Base-by-base conservation (phyloP, 64 coral and sea anemone species). In the Stichodactyla mertensii region DNA sequence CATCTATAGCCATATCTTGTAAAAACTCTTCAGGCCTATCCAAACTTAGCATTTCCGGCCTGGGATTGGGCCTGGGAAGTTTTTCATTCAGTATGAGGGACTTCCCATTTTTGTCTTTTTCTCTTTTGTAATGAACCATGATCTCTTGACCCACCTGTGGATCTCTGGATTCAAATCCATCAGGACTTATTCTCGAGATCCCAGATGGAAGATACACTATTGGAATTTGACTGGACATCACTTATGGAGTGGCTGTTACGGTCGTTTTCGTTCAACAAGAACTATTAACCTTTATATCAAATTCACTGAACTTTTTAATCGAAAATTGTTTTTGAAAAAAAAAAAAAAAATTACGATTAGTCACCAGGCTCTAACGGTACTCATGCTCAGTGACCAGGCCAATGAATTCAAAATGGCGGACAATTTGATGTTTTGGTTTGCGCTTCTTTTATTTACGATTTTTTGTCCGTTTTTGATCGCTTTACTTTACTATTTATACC, bases 401-500 rank as follows among this genome's bases (percentile, higher is more conserved):
- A 31, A 2, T 81, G 20, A 9, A 53, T 52, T 56, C 80, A 87
- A 92, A 78, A 54, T 82, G 61, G 84, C 85, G 86, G 51, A 52
- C 61, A 83, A 83, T 69, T 24, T 88, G 52, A 53, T 45, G 23
- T 89, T 89, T 74, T 74, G 69, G 69, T 74, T 36, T 61, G 85
- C 20, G 51, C 26, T 53, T 52, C 15, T 56, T 20, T 20, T 45
- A 52, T 26, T 27, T 28, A 16, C 27, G 84, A 14, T 20, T 26
- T 55, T 31, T 87, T 87, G 22, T 23, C 0, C 52, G 1, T 71
- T 87, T 79, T 1, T 86, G 15, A 52, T 85, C 28, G 83, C 18
- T 82, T 19, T 87, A 85, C 8, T 58, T 51, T 87, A 74, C 56
- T 77, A 58, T 80, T 57, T 70, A 62, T 2, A 67, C 61, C 6